Base-by-base conservation (phyloP, 1,140 invertebrate species). In the Bombus waltoni region DNA sequence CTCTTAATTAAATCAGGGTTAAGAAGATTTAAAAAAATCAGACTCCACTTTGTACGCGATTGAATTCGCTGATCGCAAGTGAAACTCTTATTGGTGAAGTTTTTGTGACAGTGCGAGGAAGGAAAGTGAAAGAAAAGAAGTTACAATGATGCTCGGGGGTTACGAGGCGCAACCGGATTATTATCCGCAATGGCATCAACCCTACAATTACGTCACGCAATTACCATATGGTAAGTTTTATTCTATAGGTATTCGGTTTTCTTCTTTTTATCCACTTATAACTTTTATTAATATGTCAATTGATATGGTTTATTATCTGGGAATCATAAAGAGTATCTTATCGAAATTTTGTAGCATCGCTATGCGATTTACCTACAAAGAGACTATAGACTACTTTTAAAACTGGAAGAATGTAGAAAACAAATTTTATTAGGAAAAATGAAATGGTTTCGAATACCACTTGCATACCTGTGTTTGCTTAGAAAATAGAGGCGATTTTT, bases 171-270 rank as follows among this genome's bases (percentile, higher is more conserved):
- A 95, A 32, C 81, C 94, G 84, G 94, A 95, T 85, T 95, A 95
- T 81, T 95, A 95, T 91, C 94, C 94, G 6, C 94, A 95, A 44
- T 95, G 94, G 94, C 94, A 95, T 88, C 95, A 95, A 85, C 95
- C 95, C 11, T 95, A 94, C 71, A 94, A 94, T 86, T 95, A 95
- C 79, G 92, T 95, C n/a, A 95, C 94, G 8, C 94, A 95, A 40
- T 88, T 95, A 72, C 94, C 95, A 25, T 95, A 95, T 66, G 94
- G 94, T 95, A 53, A 93, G 92, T 91, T 47, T 22, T 40, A 40
- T 28, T 68, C 10, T 44, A 18, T 32, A 9, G 10, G 10, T 32
- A 47, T 13, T 68, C 32, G 28, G 28, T 35, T 2, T 11, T 62
- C 3, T 53, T 18, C 3, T 15, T 53, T 62, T 5, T n/a, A 62